Conservation (phyloP, 2,113 vertebrate genomes). For the Anoura caudifer region DNA sequence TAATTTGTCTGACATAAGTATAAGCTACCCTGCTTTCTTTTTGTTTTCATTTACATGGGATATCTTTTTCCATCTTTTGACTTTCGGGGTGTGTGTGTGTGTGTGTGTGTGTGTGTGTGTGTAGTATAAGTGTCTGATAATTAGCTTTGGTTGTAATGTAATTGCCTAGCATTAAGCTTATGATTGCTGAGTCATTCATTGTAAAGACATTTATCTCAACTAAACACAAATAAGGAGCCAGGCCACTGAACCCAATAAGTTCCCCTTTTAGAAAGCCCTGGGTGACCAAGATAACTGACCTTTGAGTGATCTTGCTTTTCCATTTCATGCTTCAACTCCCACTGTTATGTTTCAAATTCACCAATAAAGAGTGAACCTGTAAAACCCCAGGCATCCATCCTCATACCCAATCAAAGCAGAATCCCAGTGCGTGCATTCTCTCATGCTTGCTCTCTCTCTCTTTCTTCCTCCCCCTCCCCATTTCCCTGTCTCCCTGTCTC, state of each 20-base stretch:
- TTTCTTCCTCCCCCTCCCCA: no score
- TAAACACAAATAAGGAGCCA: background rate
- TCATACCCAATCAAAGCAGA: no score
- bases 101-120: no score
- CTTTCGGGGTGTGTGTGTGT: no score
- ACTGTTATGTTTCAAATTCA: background rate
- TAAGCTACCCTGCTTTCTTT: background rate
- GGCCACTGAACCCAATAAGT: background rate
- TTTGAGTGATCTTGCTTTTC: background rate
- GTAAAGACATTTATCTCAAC: background rate
- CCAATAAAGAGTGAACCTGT: background rate
- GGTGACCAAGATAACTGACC: background rate
- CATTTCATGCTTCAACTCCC: no score
- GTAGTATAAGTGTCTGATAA: no score
- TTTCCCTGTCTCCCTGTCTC: no score
- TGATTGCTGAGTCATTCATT: background rate
- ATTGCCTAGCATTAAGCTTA: background rate
- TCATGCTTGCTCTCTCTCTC: no score
- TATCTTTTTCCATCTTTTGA: no score
- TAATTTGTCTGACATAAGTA: background rate
- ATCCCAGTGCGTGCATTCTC: no score
- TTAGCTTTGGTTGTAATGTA: background rate
- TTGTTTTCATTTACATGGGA: no score
- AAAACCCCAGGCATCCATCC: background rate
- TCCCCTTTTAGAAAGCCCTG: background rate